Conservation (phyloP, 2,113 vertebrate genomes). For the Zeus faber region DNA sequence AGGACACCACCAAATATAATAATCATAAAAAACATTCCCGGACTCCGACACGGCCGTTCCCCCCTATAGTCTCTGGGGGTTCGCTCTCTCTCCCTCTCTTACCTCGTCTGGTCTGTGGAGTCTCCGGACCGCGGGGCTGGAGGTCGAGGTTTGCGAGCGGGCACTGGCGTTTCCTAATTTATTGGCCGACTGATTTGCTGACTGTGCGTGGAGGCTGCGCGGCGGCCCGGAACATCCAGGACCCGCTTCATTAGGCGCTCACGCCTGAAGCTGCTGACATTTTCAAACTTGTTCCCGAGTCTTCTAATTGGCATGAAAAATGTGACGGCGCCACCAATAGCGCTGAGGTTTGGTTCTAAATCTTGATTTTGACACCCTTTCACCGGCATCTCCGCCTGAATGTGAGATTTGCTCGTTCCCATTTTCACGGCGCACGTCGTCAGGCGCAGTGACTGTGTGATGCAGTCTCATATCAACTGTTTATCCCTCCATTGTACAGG, state of each 20-base stretch:
- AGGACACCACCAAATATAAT: constrained; percentile 39
- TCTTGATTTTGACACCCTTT: constrained; percentile 34
- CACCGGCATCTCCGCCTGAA: constrained; percentile 3
- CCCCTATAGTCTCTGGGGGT: constrained; percentile 53
- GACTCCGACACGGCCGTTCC: constrained; percentile 22
- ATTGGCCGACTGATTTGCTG: constrained; percentile 66
- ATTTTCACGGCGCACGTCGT: too few species aligned
- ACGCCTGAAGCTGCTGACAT: constrained; percentile 71
- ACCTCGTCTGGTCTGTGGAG: constrained; percentile 63
- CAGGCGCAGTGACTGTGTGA: too few species aligned
- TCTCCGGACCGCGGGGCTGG: too few species aligned
- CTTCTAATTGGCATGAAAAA: constrained; percentile 71
- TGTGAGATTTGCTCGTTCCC: constrained; percentile 5
- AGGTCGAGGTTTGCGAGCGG: too few species aligned
- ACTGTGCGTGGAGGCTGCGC: constrained; percentile 49
- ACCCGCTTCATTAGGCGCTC: constrained; percentile 72
- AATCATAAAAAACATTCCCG: constrained; percentile 55
- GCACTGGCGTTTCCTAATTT: too few species aligned
- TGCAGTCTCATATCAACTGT: too few species aligned
- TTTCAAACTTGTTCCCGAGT: constrained; percentile 64
- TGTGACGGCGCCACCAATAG: constrained; percentile 38
- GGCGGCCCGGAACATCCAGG: constrained; percentile 59
- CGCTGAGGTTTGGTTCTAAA: constrained; percentile 25
- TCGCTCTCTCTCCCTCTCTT: constrained; percentile 56
- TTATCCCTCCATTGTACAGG: too few species aligned